Conservation (phyloP, 1,140 invertebrate species). For the Laodelphax striatellus region DNA sequence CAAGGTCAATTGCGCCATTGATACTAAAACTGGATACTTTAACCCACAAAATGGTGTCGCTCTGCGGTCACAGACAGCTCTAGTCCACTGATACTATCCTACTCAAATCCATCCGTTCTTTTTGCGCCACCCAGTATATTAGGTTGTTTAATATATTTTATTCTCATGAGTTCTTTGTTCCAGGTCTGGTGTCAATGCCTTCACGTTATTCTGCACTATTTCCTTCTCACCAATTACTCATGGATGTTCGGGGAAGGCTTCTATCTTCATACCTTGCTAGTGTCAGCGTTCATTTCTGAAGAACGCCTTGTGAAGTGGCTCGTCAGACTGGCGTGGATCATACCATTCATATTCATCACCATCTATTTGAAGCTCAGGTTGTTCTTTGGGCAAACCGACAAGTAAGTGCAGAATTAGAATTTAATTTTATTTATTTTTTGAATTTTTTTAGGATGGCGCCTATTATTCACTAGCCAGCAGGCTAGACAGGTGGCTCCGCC, state of each 20-base stretch:
- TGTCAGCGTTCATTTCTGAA: constrained; percentile 82
- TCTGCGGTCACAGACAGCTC: too few species aligned
- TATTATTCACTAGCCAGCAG: too few species aligned
- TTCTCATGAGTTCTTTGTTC: constrained; percentile 18
- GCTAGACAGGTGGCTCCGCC: too few species aligned
- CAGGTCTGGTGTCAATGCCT: constrained; percentile 70
- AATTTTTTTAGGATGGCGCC: too few species aligned
- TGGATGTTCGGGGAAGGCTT: constrained; percentile 93
- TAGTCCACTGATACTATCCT: too few species aligned
- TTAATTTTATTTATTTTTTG: too few species aligned
- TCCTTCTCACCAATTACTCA: constrained; percentile 83
- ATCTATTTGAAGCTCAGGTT: constrained; percentile 52
- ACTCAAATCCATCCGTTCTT: too few species aligned
- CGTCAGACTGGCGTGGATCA: constrained; percentile 72
- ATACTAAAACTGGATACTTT: too few species aligned
- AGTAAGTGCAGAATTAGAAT: constrained; percentile 42
- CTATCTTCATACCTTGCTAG: constrained; percentile 85
- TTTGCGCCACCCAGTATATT: too few species aligned
- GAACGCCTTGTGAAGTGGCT: constrained; percentile 70
- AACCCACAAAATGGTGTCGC: too few species aligned
- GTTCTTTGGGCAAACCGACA: constrained; percentile 39
- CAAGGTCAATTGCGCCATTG: too few species aligned
- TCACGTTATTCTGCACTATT: constrained; percentile 78
- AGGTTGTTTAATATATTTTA: too few species aligned
- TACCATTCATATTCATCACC: constrained; percentile 55